Evolutionary conservation across 2,888 invertebrate species (phyloP).

Genomic region (Phrixothrix hirtus): DNA sequence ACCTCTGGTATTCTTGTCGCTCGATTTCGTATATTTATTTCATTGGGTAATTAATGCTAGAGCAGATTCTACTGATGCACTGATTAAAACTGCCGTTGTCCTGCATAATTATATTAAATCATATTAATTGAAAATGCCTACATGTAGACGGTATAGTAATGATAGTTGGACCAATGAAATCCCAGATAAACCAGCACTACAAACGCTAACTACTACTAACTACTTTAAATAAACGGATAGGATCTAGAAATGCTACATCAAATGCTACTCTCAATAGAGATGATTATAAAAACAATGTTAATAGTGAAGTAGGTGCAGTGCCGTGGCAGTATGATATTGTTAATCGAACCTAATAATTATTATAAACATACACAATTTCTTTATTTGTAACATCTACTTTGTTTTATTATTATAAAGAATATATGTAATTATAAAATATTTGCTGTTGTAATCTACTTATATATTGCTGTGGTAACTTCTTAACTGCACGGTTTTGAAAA

Average conservation of each 20-base stretch:
- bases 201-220: neutral
- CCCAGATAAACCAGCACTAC: neutral
- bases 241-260: slow-evolving; percentile 1
- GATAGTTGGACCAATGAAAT: slow-evolving; percentile 1
- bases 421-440: no score
- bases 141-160: slow-evolving; percentile 2
- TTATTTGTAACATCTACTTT: no score
- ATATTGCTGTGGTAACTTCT: no score
- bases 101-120: slow-evolving; percentile 8
- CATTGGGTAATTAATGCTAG: slow-evolving; percentile 1
- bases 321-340: slow-evolving; percentile 11
- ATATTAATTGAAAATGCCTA: neutral
- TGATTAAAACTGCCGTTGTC: slow-evolving; percentile 2
- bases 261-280: slow-evolving; percentile 1
- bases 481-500: no score
- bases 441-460: no score
- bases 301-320: slow-evolving; percentile 3
- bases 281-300: slow-evolving; percentile 6
- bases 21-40: slow-evolving; percentile 7
- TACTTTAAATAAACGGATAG: no score
- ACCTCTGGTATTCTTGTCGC: slow-evolving; percentile 7
- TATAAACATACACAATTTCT: no score
- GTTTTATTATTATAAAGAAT: no score
- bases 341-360: no score
- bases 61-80: neutral